These are phyloP conservation scores for Sepiola atlantica DNA, from an alignment of 2,888 invertebrate genomes.

Conservation along the genomic window DNA sequence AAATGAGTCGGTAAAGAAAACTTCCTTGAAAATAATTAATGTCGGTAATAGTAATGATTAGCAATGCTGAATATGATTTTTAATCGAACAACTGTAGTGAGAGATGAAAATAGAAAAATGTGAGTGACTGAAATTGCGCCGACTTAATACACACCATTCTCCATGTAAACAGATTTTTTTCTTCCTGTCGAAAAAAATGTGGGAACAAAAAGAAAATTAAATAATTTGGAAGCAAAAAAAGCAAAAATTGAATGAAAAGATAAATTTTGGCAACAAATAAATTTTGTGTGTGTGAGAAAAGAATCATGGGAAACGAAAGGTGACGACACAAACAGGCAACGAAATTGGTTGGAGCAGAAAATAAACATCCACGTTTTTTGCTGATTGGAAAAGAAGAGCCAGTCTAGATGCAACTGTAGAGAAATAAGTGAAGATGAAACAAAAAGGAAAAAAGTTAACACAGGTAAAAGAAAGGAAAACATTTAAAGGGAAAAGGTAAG, in stretches of 20 bases:
- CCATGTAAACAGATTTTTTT: neutral
- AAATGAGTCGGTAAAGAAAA: too few relatives aligned
- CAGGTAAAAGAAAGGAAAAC: neutral
- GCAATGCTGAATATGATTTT: too few relatives aligned
- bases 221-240: neutral
- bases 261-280: neutral
- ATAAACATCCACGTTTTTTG: neutral
- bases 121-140: conserved; percentile 34
- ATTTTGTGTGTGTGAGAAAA: neutral
- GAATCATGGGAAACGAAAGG: neutral
- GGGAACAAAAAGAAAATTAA: conserved; percentile 45
- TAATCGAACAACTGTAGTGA: neutral
- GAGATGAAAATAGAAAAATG: neutral
- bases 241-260: neutral
- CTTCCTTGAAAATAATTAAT: too few relatives aligned
- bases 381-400: neutral
- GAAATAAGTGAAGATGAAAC: neutral
- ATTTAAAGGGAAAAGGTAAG: neutral
- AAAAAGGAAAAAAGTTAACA: neutral
- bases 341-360: neutral
- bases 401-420: neutral
- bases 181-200: conserved; percentile 45
- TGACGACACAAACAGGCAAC: neutral
- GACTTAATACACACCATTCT: conserved; percentile 42
- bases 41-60: too few relatives aligned